Evolutionary conservation across 2,797 vertebrate species (phyloP).

Genomic region (Sebastes goodei): DNA sequence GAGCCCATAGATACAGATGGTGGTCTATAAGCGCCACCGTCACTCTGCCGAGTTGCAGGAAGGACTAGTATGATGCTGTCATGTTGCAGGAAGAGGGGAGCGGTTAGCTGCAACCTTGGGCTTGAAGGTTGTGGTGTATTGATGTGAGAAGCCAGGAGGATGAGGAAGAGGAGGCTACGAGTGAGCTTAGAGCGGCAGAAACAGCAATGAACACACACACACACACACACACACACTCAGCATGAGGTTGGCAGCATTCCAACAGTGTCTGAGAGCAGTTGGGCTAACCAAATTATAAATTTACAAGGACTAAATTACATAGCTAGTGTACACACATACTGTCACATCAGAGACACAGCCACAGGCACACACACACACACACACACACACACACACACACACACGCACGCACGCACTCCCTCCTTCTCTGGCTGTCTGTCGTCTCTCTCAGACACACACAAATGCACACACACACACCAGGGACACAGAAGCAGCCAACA

Average conservation of each 20-base stretch:
- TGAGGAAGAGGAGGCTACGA: conserved; percentile 35
- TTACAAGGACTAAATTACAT: conserved; percentile 79
- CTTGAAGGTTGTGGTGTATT: conserved; percentile 60
- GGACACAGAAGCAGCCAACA: conserved; percentile 54
- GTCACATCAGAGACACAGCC: conserved; percentile 63
- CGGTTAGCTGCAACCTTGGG: conserved; percentile 60
- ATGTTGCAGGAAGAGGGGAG: conserved; percentile 34
- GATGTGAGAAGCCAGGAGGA: conserved; percentile 45
- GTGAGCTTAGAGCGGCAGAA: conserved; percentile 38
- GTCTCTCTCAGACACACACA: conserved; percentile 22
- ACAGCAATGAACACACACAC: conserved; percentile 26
- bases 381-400: background rate
- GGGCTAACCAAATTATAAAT: conserved; percentile 80
- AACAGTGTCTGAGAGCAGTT: conserved; percentile 75
- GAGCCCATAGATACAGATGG: conserved; percentile 59
- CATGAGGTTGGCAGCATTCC: conserved; percentile 71
- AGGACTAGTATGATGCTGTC: conserved; percentile 35
- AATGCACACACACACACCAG: conserved; percentile 41
- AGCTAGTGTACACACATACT: conserved; percentile 69
- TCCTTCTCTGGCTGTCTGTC: background rate
- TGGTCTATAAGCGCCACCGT: conserved; percentile 25
- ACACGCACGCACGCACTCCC: background rate
- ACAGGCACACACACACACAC: conserved; percentile 24
- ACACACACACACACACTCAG: conserved; percentile 32
- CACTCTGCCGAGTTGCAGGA: conserved; percentile 40